phyloP scores from a whole-genome alignment of 2,797 vertebrate genomes.

The Tolypeutes matacus region DNA sequence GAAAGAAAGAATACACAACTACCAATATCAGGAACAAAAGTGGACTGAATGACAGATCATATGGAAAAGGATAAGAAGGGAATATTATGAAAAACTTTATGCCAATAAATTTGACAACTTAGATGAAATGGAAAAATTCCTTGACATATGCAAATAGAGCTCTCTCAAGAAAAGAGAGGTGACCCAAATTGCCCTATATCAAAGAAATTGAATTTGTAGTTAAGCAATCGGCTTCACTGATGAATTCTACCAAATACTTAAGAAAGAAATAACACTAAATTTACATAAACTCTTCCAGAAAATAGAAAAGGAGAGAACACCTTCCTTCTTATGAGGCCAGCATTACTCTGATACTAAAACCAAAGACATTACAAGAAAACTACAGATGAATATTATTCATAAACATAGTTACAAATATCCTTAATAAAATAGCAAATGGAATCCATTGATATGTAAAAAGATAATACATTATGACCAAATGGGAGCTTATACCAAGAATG shows the following conservation, averaged over 20 bases:
- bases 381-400: background rate
- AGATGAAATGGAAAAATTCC: background rate
- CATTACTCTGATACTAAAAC: background rate
- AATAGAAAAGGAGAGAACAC: background rate
- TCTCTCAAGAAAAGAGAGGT: background rate
- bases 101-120: background rate
- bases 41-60: background rate
- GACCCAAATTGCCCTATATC: background rate
- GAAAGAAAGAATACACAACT: background rate
- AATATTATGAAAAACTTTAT: background rate
- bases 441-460: background rate
- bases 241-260: background rate
- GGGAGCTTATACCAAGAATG: background rate
- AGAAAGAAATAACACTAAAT: background rate
- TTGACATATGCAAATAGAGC: background rate
- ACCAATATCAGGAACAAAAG: background rate
- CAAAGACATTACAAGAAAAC: background rate
- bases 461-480: background rate
- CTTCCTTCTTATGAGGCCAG: background rate
- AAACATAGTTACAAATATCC: background rate
- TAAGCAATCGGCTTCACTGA: background rate
- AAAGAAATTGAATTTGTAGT: background rate
- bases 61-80: background rate
- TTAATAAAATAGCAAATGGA: background rate
- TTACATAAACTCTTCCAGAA: background rate